Base-by-base conservation (phyloP, 2,888 invertebrate species). In the Drosophila borborema region DNA sequence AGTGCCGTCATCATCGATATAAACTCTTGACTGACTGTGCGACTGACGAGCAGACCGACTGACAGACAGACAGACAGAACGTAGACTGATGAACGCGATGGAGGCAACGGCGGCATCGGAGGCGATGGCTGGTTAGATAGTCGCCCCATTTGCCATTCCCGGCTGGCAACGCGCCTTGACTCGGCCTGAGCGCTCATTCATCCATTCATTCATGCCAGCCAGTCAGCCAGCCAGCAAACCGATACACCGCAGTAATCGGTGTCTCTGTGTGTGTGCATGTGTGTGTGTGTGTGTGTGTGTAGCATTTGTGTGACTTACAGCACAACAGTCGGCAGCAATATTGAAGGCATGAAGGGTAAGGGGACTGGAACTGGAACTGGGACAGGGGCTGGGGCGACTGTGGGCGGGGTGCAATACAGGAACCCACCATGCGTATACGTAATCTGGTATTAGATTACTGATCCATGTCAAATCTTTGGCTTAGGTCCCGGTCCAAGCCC, bases 361-460 rank as follows among this genome's bases (percentile, higher is more conserved):
- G 43, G 10, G 43, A 0, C 4, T 18, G 4, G 20, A 0, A 23
- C 40, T 40, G 40, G 14, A 6, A 28, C 5, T 28, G 28, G 3
- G 1, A 6, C 28, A 1, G 28, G 28, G 1, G 6, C 28, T 6
- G 28, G 28, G 1, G 54, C 54, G 43, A 16, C 38, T 60, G 64
- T 34, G 54, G 38, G 66, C 43, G 63, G 65, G 77, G 45, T 63
- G 80, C 81, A 85, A 72, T 72, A 70, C 67, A 72, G 70, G 64
- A 75, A 74, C 79, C 69, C 81, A 85, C 89, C 91, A 91, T 91
- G 91, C 90, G 91, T 91, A 92, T 92, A 92, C 91, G 92, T 92
- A 92, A 92, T 92, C 92, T 91, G 92, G 92, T 84, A 92, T 92
- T 92, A 92, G 92, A 92, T 92, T 92, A 92, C 92, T 92, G 92